Evolutionary conservation across 1,140 invertebrate genomes (phyloP), one percentile per base, ranked within the genome.

Genomic region (Tigriopus japonicus): DNA sequence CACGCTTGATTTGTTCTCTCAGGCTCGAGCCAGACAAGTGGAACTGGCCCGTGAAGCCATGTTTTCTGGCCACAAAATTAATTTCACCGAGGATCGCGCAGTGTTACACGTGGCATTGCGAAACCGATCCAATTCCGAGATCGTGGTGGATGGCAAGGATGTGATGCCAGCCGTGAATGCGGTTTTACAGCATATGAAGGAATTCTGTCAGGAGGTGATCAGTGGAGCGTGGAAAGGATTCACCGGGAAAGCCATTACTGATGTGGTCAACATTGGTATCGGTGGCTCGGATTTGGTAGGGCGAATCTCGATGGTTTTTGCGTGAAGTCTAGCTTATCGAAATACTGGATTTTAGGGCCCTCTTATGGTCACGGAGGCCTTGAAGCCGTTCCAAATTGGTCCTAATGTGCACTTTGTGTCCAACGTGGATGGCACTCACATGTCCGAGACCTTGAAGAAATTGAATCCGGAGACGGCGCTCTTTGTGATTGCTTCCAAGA

Each of bases 221-320:
- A 74, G 70, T 23, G 84, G 85, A 52, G 65, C 76, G 64, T 90
- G 87, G 87, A 79, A 79, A 68, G 87, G 93, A 40, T 96, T 86
- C 70, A 92, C 90, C 5, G 93, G 92, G 10, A 91, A 97, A 74
- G 70, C 83, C 60, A 98, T 99, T 52, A 93, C 87, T 62, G 94
- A 98, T 78, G 87, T 99, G 53, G 86, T 99, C 24, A 99, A 99
- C 72, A 98, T 99, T 77, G 96, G 96, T 56, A 99, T 99, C 69
- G 96, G 96, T 56, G 96, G 96, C 24, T 98, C 95, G 6, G 96
- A 99, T 79, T 75, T 99, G 68, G 83, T 85, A 73, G 72, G 68
- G 66, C 19, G 12, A 24, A 35, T 60, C 40, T 56, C 9, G 28
- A 28, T 60, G 42, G 52, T 5, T 17, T 40, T 53, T 51, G n/a